Base-by-base conservation (phyloP, 2,113 vertebrate genomes). In the Ciconia maguari region DNA sequence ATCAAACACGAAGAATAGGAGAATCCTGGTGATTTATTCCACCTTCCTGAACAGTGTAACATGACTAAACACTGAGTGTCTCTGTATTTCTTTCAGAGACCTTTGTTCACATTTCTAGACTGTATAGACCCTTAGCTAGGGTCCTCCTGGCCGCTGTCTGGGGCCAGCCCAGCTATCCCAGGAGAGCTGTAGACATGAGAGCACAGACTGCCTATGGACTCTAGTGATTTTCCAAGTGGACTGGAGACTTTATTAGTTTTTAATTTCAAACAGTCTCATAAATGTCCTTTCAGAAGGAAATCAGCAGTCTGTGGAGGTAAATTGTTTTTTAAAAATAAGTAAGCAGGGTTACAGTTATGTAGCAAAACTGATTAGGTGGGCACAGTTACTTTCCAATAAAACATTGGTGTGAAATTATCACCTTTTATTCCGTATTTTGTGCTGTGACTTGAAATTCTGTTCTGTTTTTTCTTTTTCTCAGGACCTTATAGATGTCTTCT, bases 221-320 rank as follows among this genome's bases (percentile, higher is more conserved):
- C 58, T 22, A 93, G 41, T 25, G 55, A 66, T 82, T 97, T 77
- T 97, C 44, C 29, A 74, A 71, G 69, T 79, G 41, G 44, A 89
- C n/a, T 74, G 83, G 64, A 97, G 89, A 93, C 15, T 90, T 91
- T 48, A 94, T 93, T 89, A 93, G 19, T 25, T 96, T 96, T 97
- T 93, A 62, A 94, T 96, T 96, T 97, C 61, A 60, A 38, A 91
- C 52, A 78, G 77, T 83, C 81, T 96, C 54, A 49, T 89, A 90
- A 97, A 89, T 83, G 22, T 91, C 42, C 49, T 95, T 96, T 95
- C 69, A 83, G 89, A 95, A 89, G 38, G 49, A 97, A 97, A 83
- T 24, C 34, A 74, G 29, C 6, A 83, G 44, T 88, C 65, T 91
- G 18, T 81, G 65, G 44, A 96, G 54, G 52, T 81, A 96, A 98